Percentiles rank a stretch among this genome's conserved stretches.
Conservation (phyloP, 2,113 vertebrate species). For the Apistogramma diplotaenia region DNA sequence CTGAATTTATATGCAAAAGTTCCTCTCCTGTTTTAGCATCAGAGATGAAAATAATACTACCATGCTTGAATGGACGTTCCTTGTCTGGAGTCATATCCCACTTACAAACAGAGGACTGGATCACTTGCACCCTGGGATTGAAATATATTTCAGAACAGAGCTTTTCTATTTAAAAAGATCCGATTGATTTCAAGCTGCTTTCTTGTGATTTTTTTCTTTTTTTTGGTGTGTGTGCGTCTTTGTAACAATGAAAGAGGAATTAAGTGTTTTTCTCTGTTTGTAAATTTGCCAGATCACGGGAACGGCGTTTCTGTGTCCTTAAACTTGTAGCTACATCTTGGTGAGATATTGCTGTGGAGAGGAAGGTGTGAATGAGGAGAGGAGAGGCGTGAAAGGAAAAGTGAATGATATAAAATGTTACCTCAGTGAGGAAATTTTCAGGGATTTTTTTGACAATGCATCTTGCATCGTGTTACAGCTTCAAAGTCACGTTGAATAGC, state of each 20-base stretch:
- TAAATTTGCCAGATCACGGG: conserved; percentile 74
- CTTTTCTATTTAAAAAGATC: conserved; percentile 63
- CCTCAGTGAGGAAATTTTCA: conserved; percentile 96
- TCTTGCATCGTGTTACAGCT: conserved; percentile 88
- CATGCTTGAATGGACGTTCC: conserved; percentile 63
- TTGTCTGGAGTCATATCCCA: conserved; percentile 52
- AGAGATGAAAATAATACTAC: conserved; percentile 54
- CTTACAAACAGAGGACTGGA: conserved; percentile 45
- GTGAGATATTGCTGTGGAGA: conserved; percentile 55
- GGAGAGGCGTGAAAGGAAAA: conserved; percentile 37
- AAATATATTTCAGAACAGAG: conserved; percentile 67
- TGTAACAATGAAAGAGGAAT: conserved; percentile 72
- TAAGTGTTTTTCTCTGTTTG: conserved; percentile 71
- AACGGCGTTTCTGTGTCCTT: conserved; percentile 75
- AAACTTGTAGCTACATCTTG: conserved; percentile 77
- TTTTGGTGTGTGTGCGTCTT: conserved; percentile 46
- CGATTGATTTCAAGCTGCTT: conserved; percentile 74
- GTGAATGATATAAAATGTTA: conserved; percentile 80
- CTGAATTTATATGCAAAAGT: conserved; percentile 79
- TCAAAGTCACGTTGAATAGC: conserved; percentile 83
- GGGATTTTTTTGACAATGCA: conserved; percentile 92
- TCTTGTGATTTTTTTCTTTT: conserved; percentile 47
- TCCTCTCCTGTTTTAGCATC: conserved; percentile 63
- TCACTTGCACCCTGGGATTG: conserved; percentile 61
- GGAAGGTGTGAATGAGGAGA: not conserved